These are phyloP conservation scores for Geodia barretti DNA, from an alignment of 37 sponge, comb jelly and placozoan genomes.

Conservation along the genomic window DNA sequence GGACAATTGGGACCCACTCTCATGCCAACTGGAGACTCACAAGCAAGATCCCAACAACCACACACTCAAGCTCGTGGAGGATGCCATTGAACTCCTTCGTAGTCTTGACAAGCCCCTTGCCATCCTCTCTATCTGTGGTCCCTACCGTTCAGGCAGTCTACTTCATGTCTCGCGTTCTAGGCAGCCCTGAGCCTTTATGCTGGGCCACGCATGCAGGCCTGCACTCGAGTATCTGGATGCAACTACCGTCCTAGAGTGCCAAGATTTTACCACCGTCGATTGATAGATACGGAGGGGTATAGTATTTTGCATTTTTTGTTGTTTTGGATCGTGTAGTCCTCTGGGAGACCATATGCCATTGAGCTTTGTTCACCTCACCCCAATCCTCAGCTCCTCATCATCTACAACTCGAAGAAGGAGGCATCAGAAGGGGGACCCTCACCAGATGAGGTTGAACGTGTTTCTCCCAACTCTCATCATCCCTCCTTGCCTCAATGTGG, in stretches of 20 bases:
- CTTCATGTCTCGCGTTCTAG: constrained; percentile 33
- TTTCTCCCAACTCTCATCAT: no score
- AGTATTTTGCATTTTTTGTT: no score
- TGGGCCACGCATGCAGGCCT: constrained; percentile 48
- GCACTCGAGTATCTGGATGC: no score
- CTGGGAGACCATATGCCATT: neutral
- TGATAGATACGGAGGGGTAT: constrained; percentile 19
- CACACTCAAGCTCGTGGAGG: constrained; percentile 2
- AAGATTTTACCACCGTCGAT: neutral
- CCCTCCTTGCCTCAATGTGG: no score
- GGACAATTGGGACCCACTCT: no score
- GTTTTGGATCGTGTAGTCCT: no score
- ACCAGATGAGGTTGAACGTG: constrained; percentile 19
- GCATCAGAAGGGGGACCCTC: constrained; percentile 5
- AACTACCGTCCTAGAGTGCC: constrained; percentile 23
- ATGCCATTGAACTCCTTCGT: constrained; percentile 11
- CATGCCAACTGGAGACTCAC: no score
- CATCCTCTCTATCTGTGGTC: constrained; percentile 36
- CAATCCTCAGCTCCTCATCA: constrained; percentile 7
- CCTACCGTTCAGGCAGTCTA: no score
- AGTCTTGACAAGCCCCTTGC: constrained; percentile 25
- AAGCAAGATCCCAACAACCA: no score
- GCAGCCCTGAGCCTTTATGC: constrained; percentile 13
- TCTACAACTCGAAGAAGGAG: constrained; percentile 16
- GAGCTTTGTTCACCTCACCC: neutral